Base-by-base conservation (phyloP, 1,140 invertebrate genomes). In the Drosophila parabipectinata region DNA sequence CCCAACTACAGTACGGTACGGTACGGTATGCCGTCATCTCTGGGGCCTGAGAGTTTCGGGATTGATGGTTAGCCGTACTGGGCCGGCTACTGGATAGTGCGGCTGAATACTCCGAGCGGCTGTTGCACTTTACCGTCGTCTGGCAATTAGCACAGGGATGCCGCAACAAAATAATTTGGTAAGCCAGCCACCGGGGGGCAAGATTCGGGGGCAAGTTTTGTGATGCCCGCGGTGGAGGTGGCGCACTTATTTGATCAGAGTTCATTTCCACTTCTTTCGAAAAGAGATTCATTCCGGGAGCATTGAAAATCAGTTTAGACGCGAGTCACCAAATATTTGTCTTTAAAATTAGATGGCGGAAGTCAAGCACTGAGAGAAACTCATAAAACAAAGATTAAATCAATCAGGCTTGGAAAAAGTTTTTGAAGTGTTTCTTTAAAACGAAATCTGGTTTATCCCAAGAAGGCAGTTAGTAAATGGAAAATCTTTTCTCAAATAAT, bases 141-240 rank as follows among this genome's bases (percentile, higher is more conserved):
- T 78, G 83, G 79, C 82, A 87, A 87, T 87, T 87, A 87, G 82
- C 82, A 88, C 83, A 88, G 85, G 82, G 82, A 87, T 87, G 83
- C 82, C 83, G 83, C 83, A 79, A 77, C 83, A 79, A 87, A 88
- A 82, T 87, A 87, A 87, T 87, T 87, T 87, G 79, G 73, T 68
- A 72, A 64, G 78, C 82, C 83, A 64, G 78, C 79, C 83, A 45
- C 63, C 37, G 66, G 79, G 79, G 71, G 58, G 24, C 44, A 58
- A 44, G 39, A 45, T 68, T 62, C 53, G 21, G 21, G 44, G 41
- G 34, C 34, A 44, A 2, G 41, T 15, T 15, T 44, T 9, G 5
- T 3, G 5, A 8, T 9, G 21, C 74, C 41, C 37, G 6, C 30
- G 54, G 79, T 80, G 59, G 37, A 59, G 71, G 68, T 82, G 83